Conservation (phyloP, 2,888 invertebrate species). For the Erebia palarica region DNA sequence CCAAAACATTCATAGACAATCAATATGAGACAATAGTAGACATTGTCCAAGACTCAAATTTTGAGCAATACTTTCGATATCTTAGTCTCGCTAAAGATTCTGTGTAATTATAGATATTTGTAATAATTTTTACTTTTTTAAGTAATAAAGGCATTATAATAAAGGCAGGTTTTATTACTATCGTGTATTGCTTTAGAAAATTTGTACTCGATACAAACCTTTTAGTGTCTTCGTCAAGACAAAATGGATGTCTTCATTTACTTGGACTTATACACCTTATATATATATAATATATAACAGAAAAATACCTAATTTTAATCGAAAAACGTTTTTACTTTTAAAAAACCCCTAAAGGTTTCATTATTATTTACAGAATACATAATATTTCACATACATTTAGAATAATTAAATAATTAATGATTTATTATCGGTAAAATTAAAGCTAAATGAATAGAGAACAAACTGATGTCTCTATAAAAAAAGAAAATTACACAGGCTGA, state of each 20-base stretch:
- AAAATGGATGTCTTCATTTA: too few relatives aligned
- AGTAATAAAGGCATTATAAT: conserved; percentile 14
- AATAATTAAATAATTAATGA: background rate
- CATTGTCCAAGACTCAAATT: background rate
- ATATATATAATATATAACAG: background rate
- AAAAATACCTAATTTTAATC: background rate
- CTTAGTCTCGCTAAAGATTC: conserved; percentile 1
- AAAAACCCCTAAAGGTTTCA: background rate
- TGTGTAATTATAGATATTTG: conserved; percentile 1
- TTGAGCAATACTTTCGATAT: conserved; percentile 10
- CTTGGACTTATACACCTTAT: background rate
- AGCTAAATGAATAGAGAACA: conserved; percentile 17
- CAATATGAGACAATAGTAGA: background rate
- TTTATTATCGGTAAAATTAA: conserved; percentile 7
- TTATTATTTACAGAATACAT: background rate
- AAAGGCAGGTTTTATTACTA: conserved; percentile 7
- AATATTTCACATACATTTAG: background rate
- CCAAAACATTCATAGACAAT: background rate
- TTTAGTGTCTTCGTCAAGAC: background rate
- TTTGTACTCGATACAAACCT: conserved; percentile 18
- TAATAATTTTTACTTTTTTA: background rate
- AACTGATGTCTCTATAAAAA: conserved; percentile 7
- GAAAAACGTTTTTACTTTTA: background rate
- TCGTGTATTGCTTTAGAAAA: conserved; percentile 21
- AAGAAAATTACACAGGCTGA: conserved; percentile 8